These are phyloP conservation scores for Dendrocopos noguchii DNA, from an alignment of 2,113 vertebrate genomes.

Conservation along the genomic window DNA sequence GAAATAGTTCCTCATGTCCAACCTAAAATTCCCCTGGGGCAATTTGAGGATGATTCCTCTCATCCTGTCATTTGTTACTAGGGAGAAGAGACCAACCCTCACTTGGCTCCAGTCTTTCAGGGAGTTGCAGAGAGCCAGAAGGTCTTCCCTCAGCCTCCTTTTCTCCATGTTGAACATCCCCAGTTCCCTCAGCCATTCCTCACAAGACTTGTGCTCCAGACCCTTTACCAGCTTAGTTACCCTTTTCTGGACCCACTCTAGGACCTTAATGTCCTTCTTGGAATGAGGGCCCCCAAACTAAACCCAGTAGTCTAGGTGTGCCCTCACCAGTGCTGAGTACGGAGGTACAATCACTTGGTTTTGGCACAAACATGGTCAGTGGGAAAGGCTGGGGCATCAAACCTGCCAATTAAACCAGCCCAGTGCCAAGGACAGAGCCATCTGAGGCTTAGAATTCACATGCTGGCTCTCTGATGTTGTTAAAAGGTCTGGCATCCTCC, in stretches of 20 bases:
- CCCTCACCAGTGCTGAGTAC: neutral
- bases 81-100: neutral
- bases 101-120: neutral
- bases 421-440: neutral
- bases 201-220: neutral
- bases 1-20: neutral
- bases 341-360: neutral
- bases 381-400: neutral
- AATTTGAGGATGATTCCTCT: neutral
- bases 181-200: neutral
- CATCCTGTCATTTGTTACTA: neutral
- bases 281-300: neutral
- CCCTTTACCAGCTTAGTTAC: neutral
- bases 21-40: neutral
- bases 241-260: neutral
- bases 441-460: neutral
- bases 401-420: accelerated
- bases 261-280: neutral
- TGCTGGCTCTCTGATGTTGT: neutral
- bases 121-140: neutral
- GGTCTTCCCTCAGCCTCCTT: neutral
- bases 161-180: neutral
- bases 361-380: accelerated
- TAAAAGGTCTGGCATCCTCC: neutral
- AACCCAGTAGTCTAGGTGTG: neutral